Conservation (phyloP, 2,113 vertebrate genomes). For the Pygathrix nemaeus region DNA sequence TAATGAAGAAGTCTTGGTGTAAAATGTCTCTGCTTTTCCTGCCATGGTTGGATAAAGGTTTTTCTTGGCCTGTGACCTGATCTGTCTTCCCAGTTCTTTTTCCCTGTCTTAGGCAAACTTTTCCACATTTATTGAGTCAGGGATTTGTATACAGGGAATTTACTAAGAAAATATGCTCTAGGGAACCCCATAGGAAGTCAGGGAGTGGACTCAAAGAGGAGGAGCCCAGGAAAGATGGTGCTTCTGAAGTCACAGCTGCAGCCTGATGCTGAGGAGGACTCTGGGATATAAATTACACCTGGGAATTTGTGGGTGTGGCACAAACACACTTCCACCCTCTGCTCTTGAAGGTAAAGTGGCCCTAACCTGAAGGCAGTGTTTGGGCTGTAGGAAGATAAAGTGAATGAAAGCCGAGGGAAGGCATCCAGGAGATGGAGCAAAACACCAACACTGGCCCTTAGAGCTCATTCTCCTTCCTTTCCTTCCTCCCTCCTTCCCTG, state of each 20-base stretch:
- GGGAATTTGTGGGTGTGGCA: background rate
- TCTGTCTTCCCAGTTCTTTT: background rate
- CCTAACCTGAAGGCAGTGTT: background rate
- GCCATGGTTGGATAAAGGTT: background rate
- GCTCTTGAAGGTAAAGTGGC: background rate
- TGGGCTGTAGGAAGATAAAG: background rate
- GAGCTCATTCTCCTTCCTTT: background rate
- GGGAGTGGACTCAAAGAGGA: background rate
- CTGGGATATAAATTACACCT: background rate
- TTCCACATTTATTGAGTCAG: background rate
- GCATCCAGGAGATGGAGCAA: too few relatives aligned
- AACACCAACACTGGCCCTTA: too few relatives aligned
- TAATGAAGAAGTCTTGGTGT: background rate
- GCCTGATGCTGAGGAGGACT: background rate
- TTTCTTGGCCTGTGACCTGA: background rate
- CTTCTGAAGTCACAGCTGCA: background rate
- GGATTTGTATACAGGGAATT: background rate
- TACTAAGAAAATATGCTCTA: background rate
- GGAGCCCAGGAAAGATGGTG: too few relatives aligned
- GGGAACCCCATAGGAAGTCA: background rate
- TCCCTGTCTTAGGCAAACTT: background rate
- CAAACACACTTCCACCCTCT: background rate
- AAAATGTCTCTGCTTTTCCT: background rate
- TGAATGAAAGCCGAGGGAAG: too few relatives aligned
- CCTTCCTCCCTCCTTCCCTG: rapidly evolving